Percentiles rank a stretch among this genome's conserved stretches.
Conservation (phyloP, 2,113 vertebrate genomes). For the Tapirus terrestris region DNA sequence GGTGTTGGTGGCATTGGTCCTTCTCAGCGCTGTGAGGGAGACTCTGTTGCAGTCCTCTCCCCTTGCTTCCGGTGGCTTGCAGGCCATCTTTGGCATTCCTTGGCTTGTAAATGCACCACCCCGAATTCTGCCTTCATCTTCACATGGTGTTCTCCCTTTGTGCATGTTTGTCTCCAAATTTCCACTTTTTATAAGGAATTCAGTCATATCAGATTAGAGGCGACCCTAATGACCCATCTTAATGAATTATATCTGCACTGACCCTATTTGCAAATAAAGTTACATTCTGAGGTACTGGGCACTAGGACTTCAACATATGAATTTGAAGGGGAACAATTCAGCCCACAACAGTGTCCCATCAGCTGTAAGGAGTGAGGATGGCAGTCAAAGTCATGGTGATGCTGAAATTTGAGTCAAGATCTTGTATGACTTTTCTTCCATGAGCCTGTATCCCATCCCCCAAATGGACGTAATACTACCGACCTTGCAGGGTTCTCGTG, state of each 20-base stretch:
- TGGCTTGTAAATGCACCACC: fast-evolving
- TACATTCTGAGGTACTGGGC: neutral
- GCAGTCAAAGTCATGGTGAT: neutral
- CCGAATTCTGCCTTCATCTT: neutral
- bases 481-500: neutral
- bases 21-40: neutral
- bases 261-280: neutral
- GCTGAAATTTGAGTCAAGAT: neutral
- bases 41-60: neutral
- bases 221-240: neutral
- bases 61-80: neutral
- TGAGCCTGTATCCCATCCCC: neutral
- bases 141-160: neutral
- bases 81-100: neutral
- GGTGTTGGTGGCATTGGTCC: neutral
- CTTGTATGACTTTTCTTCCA: neutral
- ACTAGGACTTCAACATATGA: neutral
- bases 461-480: neutral
- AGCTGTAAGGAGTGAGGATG: neutral
- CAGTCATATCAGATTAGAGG: neutral
- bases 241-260: neutral
- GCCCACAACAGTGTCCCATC: neutral
- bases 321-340: neutral
- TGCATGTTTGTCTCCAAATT: neutral
- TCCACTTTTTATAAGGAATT: neutral